These are phyloP conservation scores for Drosophila leontia DNA, from an alignment of 1,140 invertebrate species.

Conservation along the genomic window DNA sequence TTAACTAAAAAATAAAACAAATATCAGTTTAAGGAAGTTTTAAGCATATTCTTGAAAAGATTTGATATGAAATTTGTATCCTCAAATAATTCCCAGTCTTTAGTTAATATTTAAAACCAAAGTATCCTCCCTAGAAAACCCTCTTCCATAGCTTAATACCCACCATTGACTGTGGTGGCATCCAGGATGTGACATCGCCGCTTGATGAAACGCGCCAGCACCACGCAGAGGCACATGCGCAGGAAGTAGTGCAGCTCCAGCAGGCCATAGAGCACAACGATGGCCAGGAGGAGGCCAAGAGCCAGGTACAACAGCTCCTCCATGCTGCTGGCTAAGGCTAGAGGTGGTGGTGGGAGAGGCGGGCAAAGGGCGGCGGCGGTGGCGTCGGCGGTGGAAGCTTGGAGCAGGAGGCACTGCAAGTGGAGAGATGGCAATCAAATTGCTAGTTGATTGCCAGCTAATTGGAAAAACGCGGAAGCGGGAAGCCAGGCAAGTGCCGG, in stretches of 20 bases:
- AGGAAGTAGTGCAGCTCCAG: conserved; percentile 90
- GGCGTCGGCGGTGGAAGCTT: too few relatives aligned
- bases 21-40: too few relatives aligned
- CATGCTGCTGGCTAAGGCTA: conserved; percentile 37
- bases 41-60: too few relatives aligned
- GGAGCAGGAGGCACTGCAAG: conserved; percentile 14
- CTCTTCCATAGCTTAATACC: conserved; percentile 29
- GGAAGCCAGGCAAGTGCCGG: conserved; percentile 62
- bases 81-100: too few relatives aligned
- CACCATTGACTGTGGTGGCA: conserved; percentile 88
- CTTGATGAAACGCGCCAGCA: conserved; percentile 88
- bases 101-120: too few relatives aligned
- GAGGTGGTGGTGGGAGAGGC: background rate
- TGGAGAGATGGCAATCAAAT: conserved; percentile 25
- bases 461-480: conserved; percentile 33
- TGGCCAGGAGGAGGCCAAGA: conserved; percentile 63
- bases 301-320: conserved; percentile 68
- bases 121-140: background rate
- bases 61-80: too few relatives aligned
- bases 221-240: conserved; percentile 87
- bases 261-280: conserved; percentile 87
- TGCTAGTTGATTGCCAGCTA: conserved; percentile 30
- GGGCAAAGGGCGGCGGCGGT: background rate
- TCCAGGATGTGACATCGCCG: conserved; percentile 88
- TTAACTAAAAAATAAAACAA: too few relatives aligned